phyloP scores from a whole-genome alignment of 2,113 vertebrate genomes.

The Antechinus stuartii region DNA sequence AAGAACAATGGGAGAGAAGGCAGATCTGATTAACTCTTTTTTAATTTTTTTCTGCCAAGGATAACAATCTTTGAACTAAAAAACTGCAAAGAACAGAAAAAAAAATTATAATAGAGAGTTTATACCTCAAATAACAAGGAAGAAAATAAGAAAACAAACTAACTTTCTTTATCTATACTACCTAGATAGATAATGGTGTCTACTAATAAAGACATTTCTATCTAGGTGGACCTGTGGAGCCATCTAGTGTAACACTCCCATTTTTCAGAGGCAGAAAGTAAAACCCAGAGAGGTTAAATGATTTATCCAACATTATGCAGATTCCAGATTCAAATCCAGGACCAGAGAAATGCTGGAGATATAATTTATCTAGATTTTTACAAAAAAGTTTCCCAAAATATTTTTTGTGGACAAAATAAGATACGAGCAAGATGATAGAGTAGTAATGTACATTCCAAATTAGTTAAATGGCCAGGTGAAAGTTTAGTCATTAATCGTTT shows the following conservation, averaged over 20 bases:
- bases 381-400: neutral
- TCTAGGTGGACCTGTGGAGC: neutral
- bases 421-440: neutral
- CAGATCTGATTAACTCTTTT: neutral
- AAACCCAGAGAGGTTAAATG: slow-evolving; percentile 19
- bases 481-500: neutral
- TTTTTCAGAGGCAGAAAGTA: slow-evolving; percentile 8
- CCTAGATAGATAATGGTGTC: neutral
- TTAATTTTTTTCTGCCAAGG: neutral
- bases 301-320: neutral
- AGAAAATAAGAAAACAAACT: neutral
- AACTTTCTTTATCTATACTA: neutral
- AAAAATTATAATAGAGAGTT: neutral
- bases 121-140: neutral
- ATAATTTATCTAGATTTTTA: neutral
- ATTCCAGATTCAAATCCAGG: neutral
- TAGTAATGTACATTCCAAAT: neutral
- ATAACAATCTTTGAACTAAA: neutral
- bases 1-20: neutral
- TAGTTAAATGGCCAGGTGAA: neutral
- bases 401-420: neutral
- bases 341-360: neutral
- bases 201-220: neutral
- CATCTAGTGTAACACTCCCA: neutral
- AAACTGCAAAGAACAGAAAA: neutral